Percentiles rank a stretch among this genome's conserved stretches.
These are phyloP conservation scores for Varanus salvator DNA, from an alignment of 2,113 vertebrate genomes.

Conservation along the genomic window DNA sequence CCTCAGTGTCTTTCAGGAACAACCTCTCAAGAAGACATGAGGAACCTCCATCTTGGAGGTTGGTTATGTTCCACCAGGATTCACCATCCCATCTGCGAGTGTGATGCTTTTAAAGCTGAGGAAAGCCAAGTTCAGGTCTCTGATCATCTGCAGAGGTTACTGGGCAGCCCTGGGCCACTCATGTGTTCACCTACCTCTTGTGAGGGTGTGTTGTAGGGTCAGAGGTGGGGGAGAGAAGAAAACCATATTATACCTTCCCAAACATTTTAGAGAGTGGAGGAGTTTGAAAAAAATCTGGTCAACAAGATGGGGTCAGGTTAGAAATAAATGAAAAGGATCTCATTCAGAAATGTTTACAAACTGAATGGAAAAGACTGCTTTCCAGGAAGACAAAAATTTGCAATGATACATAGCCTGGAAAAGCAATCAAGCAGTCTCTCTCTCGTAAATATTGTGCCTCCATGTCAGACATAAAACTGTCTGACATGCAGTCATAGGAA, in stretches of 20 bases:
- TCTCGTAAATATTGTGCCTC: constrained; percentile 60
- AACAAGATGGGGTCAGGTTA: background rate
- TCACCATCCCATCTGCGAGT: too few relatives aligned
- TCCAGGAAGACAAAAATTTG: background rate
- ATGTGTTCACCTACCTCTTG: too few relatives aligned
- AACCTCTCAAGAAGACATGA: too few relatives aligned
- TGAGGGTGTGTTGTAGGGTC: too few relatives aligned
- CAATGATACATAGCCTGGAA: constrained; percentile 15
- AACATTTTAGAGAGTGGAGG: background rate
- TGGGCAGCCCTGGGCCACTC: too few relatives aligned
- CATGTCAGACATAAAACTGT: constrained; percentile 48
- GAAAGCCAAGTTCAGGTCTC: too few relatives aligned
- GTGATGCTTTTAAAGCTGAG: too few relatives aligned
- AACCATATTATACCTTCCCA: background rate
- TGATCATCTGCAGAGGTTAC: too few relatives aligned
- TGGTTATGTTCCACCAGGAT: too few relatives aligned
- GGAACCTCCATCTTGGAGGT: too few relatives aligned
- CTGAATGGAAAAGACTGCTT: background rate
- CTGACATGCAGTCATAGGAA: constrained; percentile 55
- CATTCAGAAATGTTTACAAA: constrained; percentile 31
- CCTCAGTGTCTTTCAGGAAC: too few relatives aligned
- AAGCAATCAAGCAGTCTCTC: constrained; percentile 38
- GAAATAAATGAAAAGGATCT: constrained; percentile 18
- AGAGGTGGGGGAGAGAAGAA: too few relatives aligned
- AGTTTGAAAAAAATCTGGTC: background rate